Base-by-base conservation (phyloP, 2,888 invertebrate genomes). In the Meganola albula region DNA sequence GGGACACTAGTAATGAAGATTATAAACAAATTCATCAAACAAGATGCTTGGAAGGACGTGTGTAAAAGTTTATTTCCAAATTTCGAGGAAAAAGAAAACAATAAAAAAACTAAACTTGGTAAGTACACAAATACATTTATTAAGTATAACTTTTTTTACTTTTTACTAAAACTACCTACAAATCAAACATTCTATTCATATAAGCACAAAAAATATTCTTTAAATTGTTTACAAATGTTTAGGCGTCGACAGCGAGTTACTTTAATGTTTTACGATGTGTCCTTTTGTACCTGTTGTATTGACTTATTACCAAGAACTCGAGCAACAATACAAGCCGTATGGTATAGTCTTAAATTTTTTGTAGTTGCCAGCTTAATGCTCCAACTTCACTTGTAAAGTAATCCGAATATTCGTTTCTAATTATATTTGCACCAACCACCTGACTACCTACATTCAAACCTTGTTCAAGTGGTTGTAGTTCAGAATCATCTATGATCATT, bases 1-100 rank as follows among this genome's bases (percentile, higher is more conserved):
- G 44, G 48, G 45, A 50, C 45, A 47, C 40, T 35, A 51, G 47
- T 47, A 39, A 47, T 36, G 53, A 53, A 36, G 33, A 48, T 48
- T 50, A 46, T 45, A 48, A 48, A 51, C 23, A 51, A 41, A 49
- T 44, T 27, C n/a, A 13, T 31, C 18, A 28, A 26, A 25, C 16
- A 32, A 37, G 45, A 47, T 36, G 47, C 33, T 37, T 52, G 49
- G 47, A 52, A 29, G 25, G 11, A 12, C 29, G 29, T 34, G 18
- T 32, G 32, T 32, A 16, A 32, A 32, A 32, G 32, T 32, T 32
- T 26, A 11, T 32, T 32, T 32, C 27, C 32, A 20, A 32, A 32
- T 32, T 32, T 32, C 32, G 7, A 32, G 16, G 27, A 32, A 12
- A 32, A 32, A 26, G 32, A 32, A 32, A 32, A 32, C 32, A 32